Evolutionary conservation across 2,888 invertebrate species (phyloP).

Genomic region (Rotaria macrura): DNA sequence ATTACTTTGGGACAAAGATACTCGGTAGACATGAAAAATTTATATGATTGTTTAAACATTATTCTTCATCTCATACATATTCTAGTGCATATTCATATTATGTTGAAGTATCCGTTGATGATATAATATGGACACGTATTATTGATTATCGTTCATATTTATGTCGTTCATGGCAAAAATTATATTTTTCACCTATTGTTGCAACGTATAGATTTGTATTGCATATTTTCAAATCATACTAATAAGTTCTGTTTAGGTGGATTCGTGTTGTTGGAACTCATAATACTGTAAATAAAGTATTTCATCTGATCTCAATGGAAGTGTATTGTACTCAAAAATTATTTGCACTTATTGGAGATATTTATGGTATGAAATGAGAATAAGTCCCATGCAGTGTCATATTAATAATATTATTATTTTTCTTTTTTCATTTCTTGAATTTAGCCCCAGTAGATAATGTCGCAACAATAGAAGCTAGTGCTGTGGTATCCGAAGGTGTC

Average conservation of each 20-base stretch:
- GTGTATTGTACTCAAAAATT: conserved; percentile 19
- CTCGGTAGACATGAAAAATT: conserved; percentile 53
- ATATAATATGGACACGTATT: conserved; percentile 82
- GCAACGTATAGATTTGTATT: conserved; percentile 56
- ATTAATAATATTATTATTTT: neutral
- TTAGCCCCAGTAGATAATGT: conserved; percentile 76
- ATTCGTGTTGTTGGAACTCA: conserved; percentile 87
- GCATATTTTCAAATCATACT: neutral
- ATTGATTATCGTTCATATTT: conserved; percentile 80
- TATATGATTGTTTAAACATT: neutral
- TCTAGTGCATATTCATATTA: conserved; percentile 74
- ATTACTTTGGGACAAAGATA: conserved; percentile 85
- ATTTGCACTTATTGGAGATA: conserved; percentile 19
- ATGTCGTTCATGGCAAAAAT: conserved; percentile 89
- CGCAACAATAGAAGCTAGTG: conserved; percentile 76
- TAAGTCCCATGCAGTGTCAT: no score
- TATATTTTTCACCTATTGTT: conserved; percentile 78
- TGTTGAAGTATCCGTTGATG: conserved; percentile 87
- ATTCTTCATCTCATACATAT: neutral
- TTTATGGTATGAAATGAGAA: neutral
- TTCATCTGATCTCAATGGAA: conserved; percentile 66
- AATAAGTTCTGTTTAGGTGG: conserved; percentile 31
- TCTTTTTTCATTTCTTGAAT: neutral
- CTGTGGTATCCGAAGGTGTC: conserved; percentile 89
- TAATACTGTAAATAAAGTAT: conserved; percentile 97